phyloP scores from a whole-genome alignment of 2,888 invertebrate genomes.

The Trilocha varians region DNA sequence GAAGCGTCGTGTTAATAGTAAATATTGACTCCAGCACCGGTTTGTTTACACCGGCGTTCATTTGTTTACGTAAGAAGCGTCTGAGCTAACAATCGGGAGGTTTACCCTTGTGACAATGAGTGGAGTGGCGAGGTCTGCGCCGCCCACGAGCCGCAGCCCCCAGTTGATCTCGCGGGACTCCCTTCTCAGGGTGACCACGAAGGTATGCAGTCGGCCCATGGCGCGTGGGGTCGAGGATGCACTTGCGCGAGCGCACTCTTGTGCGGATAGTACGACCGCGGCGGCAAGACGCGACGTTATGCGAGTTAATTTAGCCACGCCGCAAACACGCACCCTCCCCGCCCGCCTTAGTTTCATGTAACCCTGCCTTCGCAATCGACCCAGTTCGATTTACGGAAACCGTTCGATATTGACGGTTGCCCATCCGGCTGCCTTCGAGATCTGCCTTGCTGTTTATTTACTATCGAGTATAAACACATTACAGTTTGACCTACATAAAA shows the following conservation, averaged over 20 bases:
- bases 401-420: conserved; percentile 13
- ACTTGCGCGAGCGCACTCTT: conserved; percentile 12
- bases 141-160: conserved; percentile 91
- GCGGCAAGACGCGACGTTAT: conserved; percentile 60
- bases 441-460: conserved; percentile 24
- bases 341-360: conserved; percentile 35
- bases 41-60: conserved; percentile 49
- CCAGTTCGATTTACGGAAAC: conserved; percentile 58
- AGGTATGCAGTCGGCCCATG: conserved; percentile 83
- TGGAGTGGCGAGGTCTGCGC: conserved; percentile 88
- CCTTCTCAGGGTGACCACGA: conserved; percentile 82
- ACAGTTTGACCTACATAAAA: conserved; percentile 24
- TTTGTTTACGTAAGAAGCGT: conserved; percentile 14
- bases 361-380: conserved; percentile 61
- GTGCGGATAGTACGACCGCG: conserved; percentile 46
- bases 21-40: not conserved
- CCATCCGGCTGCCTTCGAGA: conserved; percentile 17
- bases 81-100: conserved; percentile 10
- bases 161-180: conserved; percentile 82
- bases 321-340: conserved; percentile 47
- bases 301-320: conserved; percentile 57
- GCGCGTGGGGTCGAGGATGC: conserved; percentile 30
- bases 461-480: conserved; percentile 19
- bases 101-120: conserved; percentile 90
- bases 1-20: not conserved